Evolutionary conservation across 2,113 vertebrate genomes (phyloP).

Genomic region (Crocuta crocuta): DNA sequence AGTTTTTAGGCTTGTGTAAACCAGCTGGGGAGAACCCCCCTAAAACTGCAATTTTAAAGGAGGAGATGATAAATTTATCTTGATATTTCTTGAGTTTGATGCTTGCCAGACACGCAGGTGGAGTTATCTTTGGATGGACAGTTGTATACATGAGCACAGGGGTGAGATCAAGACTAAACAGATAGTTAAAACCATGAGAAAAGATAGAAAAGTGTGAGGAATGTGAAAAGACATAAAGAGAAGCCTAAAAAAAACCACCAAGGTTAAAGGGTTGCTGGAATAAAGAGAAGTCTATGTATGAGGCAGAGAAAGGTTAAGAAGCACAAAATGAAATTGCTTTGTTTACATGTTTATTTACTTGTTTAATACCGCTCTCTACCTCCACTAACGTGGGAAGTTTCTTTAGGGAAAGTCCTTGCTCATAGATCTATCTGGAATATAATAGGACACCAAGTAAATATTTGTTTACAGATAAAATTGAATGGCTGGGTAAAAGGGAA

Average conservation of each 20-base stretch:
- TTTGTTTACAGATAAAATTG: background rate
- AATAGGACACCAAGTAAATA: background rate
- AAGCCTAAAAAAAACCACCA: background rate
- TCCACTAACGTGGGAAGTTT: background rate
- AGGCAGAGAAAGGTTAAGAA: background rate
- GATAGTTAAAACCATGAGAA: background rate
- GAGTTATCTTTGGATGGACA: background rate
- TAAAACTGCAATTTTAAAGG: background rate
- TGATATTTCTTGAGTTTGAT: constrained; percentile 36
- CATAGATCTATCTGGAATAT: background rate
- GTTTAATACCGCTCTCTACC: background rate
- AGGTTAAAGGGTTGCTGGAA: background rate
- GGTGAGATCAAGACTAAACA: background rate
- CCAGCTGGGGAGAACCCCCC: background rate
- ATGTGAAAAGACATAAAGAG: background rate
- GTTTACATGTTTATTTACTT: background rate
- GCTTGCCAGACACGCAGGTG: background rate
- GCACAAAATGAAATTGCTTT: background rate
- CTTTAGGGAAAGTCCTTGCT: background rate
- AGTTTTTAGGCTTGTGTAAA: background rate
- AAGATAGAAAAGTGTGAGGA: background rate
- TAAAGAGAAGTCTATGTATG: background rate
- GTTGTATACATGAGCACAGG: background rate
- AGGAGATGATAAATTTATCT: background rate
- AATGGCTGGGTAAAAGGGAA: background rate